A percentile compares a stretch with the other conserved stretches of the same genome.
Evolutionary conservation across 2,113 vertebrate genomes (phyloP).

Genomic region (Nibea albiflora): DNA sequence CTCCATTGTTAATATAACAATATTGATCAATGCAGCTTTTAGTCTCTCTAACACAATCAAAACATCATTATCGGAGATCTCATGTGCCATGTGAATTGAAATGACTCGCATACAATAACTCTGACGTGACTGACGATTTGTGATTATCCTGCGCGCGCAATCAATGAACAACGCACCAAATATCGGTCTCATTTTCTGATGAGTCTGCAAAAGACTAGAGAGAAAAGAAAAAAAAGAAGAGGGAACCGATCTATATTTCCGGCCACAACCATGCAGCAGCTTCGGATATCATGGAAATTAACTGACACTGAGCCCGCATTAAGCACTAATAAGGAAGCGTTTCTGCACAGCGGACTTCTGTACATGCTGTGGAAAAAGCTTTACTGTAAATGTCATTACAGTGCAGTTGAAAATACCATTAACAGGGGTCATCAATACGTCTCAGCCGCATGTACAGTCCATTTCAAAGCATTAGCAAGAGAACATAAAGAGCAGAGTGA

Average conservation of each 20-base stretch:
- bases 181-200: not conserved
- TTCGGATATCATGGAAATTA: not conserved
- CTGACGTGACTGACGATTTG: not conserved
- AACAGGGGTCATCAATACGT: conserved; percentile 54
- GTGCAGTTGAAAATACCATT: conserved; percentile 41
- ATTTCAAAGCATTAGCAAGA: conserved; percentile 47
- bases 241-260: not conserved
- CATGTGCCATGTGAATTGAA: not conserved
- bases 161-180: not conserved
- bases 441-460: conserved; percentile 11
- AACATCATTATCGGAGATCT: not conserved
- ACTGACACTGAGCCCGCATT: not conserved
- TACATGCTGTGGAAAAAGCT: conserved; percentile 14
- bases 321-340: conserved; percentile 9
- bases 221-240: too few relatives aligned
- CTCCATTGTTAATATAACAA: not conserved
- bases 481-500: not conserved
- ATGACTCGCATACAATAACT: not conserved
- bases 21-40: not conserved
- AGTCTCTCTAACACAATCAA: not conserved
- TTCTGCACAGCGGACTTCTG: conserved; percentile 14
- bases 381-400: conserved; percentile 54
- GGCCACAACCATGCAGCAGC: not conserved
- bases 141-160: not conserved
- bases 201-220: not conserved